Evolutionary conservation across 2,797 vertebrate genomes (phyloP), one percentile per base, ranked within the genome.

Genomic region (Anisognathus igniventris): DNA sequence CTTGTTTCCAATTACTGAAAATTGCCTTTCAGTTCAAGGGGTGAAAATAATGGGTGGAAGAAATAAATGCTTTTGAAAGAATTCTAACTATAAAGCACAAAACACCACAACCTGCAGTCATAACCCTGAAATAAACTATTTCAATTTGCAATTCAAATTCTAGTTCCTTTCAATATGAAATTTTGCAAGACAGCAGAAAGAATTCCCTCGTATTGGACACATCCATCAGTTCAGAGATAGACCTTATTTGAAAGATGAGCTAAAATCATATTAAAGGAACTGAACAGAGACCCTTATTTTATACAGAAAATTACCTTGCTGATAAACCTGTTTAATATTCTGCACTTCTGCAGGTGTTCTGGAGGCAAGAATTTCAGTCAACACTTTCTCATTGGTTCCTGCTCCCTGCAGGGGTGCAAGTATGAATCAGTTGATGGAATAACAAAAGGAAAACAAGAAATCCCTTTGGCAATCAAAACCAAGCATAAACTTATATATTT

Each of bases 321-420:
- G 98, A 96, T 99, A 99, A 58, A 98, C 98, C 93, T 98, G 98
- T 86, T 97, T 97, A 80, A 99, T 98, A 58, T 98, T 97, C 90
- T 81, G 98, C 37, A 99, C 93, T 95, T 99, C 98, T 0, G 97
- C 96, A 4, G 98, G 95, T 21, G 98, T 99, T 97, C 99, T 98
- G 70, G 99, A 99, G 37, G 99, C 98, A 97, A 99, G 96, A 93
- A 99, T 99, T 98, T 99, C 99, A 44, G 98, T 98, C 96, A 99
- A 94, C 76, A 99, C 98, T 19, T 98, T 98, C 91, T 99, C 99
- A 81, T 99, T 91, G 40, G 99, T 99, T 78, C 99, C 99, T 18
- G 98, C 98, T 73, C 99, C 99, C 99, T 99, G 94, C 45, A 85
- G 42, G 57, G 73, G n/a, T 40, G 14, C 31, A 92, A 92, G 31